Conservation (phyloP, 1,140 invertebrate species). For the Temnothorax curvispinosus region DNA sequence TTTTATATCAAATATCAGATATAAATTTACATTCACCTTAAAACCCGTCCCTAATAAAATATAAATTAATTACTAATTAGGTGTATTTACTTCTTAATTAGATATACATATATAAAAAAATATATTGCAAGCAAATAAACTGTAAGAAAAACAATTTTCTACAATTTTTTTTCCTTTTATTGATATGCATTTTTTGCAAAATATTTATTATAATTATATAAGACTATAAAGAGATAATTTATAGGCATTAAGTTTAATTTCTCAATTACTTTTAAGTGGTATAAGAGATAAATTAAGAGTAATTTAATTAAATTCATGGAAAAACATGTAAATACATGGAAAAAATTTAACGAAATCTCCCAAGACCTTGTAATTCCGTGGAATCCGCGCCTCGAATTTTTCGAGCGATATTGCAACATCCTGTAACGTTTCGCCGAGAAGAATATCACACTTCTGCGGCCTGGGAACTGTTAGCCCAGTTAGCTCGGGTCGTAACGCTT, state of each 20-base stretch:
- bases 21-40: too few species aligned
- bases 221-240: background rate
- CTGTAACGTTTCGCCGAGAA: conserved; percentile 63
- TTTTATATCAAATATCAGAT: too few species aligned
- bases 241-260: background rate
- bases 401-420: background rate
- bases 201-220: background rate
- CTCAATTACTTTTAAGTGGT: background rate
- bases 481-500: conserved; percentile 76
- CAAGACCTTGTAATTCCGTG: background rate
- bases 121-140: too few species aligned
- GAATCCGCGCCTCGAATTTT: conserved; percentile 1
- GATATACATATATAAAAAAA: too few species aligned
- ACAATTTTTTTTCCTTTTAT: background rate
- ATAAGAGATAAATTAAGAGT: background rate
- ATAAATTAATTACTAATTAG: too few species aligned
- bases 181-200: background rate
- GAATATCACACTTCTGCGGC: conserved; percentile 68
- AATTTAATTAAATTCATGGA: background rate
- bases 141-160: too few species aligned
- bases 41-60: too few species aligned
- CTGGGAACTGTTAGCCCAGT: conserved; percentile 79
- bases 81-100: too few species aligned
- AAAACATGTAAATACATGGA: background rate
- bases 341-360: background rate